These are phyloP conservation scores for Plectrocnemia conspersa DNA, from an alignment of 1,140 invertebrate genomes.

Conservation along the genomic window DNA sequence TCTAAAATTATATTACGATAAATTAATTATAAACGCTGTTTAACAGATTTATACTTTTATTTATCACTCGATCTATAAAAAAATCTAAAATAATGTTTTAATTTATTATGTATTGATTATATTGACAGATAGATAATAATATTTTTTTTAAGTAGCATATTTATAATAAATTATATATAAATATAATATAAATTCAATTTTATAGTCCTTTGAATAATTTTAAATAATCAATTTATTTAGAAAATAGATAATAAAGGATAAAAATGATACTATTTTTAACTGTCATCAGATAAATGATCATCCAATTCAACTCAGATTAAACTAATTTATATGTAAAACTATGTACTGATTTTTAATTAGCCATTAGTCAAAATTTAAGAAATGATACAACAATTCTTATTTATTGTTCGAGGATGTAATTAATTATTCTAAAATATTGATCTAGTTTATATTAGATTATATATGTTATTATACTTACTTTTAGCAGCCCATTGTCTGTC, in stretches of 20 bases:
- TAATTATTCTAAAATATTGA: conserved; percentile 34
- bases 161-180: background rate
- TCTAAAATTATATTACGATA: no score
- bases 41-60: no score
- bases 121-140: background rate
- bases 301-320: conserved; percentile 2
- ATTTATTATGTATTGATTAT: background rate
- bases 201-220: background rate
- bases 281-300: background rate
- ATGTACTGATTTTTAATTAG: no score
- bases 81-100: no score
- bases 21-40: no score
- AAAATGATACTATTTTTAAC: no score
- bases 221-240: background rate
- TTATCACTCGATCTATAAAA: no score
- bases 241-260: no score
- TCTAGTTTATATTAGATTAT: conserved; percentile 8
- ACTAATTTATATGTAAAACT: no score
- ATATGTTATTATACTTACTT: conserved; percentile 54
- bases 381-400: conserved; percentile 39
- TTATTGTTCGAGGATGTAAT: background rate
- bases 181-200: background rate
- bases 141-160: background rate
- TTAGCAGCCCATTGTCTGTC: conserved; percentile 65
- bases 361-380: background rate